phyloP scores from a whole-genome alignment of 2,888 invertebrate genomes.

The Chromoteleia sp. region DNA sequence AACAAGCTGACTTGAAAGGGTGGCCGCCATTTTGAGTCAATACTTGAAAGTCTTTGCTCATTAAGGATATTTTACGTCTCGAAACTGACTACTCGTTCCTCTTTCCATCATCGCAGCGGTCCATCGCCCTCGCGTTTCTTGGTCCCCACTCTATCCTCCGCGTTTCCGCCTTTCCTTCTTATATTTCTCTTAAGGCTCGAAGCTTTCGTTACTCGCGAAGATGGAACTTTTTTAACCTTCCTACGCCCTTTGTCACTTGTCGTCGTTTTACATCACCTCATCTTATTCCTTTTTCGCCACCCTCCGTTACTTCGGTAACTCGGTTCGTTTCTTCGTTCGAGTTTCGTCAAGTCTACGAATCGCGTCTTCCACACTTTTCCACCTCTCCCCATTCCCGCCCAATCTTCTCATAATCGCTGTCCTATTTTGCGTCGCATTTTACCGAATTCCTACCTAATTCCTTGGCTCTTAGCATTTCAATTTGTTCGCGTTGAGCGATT shows the following conservation, averaged over 20 bases:
- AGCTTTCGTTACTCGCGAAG: slow-evolving; percentile 44
- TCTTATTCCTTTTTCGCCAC: slow-evolving; percentile 67
- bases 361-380: slow-evolving; percentile 41
- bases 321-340: slow-evolving; percentile 62
- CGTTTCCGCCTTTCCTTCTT: slow-evolving; percentile 77
- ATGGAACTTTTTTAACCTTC: slow-evolving; percentile 69
- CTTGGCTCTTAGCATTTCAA: slow-evolving; percentile 83
- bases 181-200: slow-evolving; percentile 56
- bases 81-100: slow-evolving; percentile 70
- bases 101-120: slow-evolving; percentile 47
- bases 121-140: slow-evolving; percentile 50
- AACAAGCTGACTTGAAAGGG: slow-evolving; percentile 84
- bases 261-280: slow-evolving; percentile 63
- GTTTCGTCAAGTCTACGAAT: slow-evolving; percentile 56
- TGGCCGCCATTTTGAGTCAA: slow-evolving; percentile 84
- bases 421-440: slow-evolving; percentile 75
- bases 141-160: slow-evolving; percentile 31
- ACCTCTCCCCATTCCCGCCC: slow-evolving; percentile 32
- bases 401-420: slow-evolving; percentile 72
- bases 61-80: slow-evolving; percentile 83
- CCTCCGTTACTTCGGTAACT: slow-evolving; percentile 66
- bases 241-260: slow-evolving; percentile 64
- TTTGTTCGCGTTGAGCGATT: slow-evolving; percentile 80
- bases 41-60: slow-evolving; percentile 84
- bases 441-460: slow-evolving; percentile 83